Conservation (phyloP, 2,888 invertebrate species). For the Euzophera pinguis region DNA sequence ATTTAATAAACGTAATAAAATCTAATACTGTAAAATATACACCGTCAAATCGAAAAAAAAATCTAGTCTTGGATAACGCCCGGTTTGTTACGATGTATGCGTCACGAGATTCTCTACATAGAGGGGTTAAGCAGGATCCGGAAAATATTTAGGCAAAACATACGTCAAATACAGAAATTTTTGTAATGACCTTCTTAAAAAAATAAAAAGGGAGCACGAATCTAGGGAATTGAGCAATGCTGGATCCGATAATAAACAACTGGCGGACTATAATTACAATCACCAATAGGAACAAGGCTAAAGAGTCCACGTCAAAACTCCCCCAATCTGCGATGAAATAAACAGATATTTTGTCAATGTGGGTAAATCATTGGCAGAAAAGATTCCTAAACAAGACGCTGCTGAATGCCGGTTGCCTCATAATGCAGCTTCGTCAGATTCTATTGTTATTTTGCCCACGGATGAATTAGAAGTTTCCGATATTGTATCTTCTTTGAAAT, state of each 20-base stretch:
- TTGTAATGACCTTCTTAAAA: conserved; percentile 1
- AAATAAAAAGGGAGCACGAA: not conserved
- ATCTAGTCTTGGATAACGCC: not conserved
- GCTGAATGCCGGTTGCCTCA: no score
- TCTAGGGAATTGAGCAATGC: not conserved
- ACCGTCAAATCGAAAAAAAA: no score
- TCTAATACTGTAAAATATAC: no score
- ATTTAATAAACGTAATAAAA: no score
- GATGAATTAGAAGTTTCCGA: not conserved
- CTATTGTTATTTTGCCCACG: not conserved
- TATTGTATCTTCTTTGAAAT: no score
- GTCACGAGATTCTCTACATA: not conserved
- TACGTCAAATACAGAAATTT: not conserved
- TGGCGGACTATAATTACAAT: not conserved
- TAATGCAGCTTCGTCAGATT: no score
- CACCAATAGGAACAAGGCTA: not conserved
- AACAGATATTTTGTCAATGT: not conserved
- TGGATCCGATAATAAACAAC: not conserved
- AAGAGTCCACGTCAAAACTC: not conserved
- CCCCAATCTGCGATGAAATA: not conserved
- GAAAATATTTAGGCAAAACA: not conserved
- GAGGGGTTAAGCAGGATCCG: not conserved
- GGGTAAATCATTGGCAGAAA: no score
- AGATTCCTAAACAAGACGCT: no score
- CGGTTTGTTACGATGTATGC: not conserved